Conservation (phyloP, 1,140 invertebrate genomes). For the Dendrolimus punctatus region DNA sequence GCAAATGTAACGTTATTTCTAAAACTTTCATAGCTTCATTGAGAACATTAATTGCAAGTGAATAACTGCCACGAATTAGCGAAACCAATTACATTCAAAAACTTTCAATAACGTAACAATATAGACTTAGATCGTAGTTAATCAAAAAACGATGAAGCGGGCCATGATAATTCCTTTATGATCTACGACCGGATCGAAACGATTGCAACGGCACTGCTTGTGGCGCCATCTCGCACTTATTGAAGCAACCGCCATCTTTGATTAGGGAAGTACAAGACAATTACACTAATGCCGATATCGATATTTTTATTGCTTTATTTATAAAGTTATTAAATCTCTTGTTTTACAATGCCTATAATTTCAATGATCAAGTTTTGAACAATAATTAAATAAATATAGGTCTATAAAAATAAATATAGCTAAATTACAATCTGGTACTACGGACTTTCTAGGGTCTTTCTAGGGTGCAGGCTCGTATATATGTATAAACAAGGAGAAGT, state of each 20-base stretch:
- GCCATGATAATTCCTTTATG: slow-evolving; percentile 30
- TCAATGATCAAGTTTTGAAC: too few species aligned
- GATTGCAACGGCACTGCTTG: slow-evolving; percentile 26
- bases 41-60: too few species aligned
- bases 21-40: too few species aligned
- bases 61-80: neutral
- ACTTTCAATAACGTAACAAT: neutral
- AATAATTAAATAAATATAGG: too few species aligned
- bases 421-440: too few species aligned
- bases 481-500: too few species aligned
- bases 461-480: too few species aligned
- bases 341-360: too few species aligned
- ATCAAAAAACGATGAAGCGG: slow-evolving; percentile 7
- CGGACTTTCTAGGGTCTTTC: too few species aligned
- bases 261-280: slow-evolving; percentile 1
- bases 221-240: slow-evolving; percentile 48
- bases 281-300: slow-evolving; percentile 5
- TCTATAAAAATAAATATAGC: too few species aligned
- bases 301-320: neutral
- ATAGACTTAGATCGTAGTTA: slow-evolving; percentile 10
- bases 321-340: too few species aligned
- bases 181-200: slow-evolving; percentile 39
- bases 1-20: too few species aligned
- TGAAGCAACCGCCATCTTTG: slow-evolving; percentile 3
- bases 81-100: slow-evolving; percentile 3